Evolutionary conservation across 2,113 vertebrate species (phyloP).

Genomic region (Oryzias melastigma): DNA sequence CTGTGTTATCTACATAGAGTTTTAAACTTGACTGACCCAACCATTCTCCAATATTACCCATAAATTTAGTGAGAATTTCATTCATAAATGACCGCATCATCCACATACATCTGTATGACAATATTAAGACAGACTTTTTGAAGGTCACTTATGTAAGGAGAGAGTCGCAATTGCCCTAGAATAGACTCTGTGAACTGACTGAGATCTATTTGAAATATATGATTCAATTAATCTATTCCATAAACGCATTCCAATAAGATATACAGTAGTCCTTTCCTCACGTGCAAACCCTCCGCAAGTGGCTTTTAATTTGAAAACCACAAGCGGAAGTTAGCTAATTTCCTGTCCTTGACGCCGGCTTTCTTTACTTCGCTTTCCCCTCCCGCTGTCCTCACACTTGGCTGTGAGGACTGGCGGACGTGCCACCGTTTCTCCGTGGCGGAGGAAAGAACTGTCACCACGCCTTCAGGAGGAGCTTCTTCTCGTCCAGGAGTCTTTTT

Average conservation of each 20-base stretch:
- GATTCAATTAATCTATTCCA: background rate
- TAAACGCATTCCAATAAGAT: background rate
- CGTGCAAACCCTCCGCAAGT: background rate
- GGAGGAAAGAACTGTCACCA: slow-evolving; percentile 50
- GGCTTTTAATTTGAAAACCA: slow-evolving; percentile 34
- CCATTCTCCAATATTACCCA: no score
- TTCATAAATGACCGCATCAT: no score
- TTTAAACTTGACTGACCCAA: no score
- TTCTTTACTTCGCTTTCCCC: slow-evolving; percentile 32
- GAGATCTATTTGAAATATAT: no score
- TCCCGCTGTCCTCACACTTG: slow-evolving; percentile 26
- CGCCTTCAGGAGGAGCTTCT: slow-evolving; percentile 47
- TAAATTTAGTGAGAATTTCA: no score
- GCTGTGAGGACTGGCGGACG: slow-evolving; percentile 47
- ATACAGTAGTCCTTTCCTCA: no score
- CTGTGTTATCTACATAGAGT: no score
- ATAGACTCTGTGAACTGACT: no score
- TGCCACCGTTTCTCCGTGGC: slow-evolving; percentile 38
- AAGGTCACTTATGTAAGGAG: no score
- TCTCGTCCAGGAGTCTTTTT: slow-evolving; percentile 5
- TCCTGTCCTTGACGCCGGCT: slow-evolving; percentile 12
- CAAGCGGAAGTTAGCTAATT: slow-evolving; percentile 15
- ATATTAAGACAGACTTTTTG: no score
- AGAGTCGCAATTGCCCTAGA: no score
- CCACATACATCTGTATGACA: no score